Percentiles rank a stretch among this genome's conserved stretches.
These are phyloP conservation scores for Phalacrocorax pelagicus DNA, from an alignment of 2,113 vertebrate genomes.

Conservation along the genomic window DNA sequence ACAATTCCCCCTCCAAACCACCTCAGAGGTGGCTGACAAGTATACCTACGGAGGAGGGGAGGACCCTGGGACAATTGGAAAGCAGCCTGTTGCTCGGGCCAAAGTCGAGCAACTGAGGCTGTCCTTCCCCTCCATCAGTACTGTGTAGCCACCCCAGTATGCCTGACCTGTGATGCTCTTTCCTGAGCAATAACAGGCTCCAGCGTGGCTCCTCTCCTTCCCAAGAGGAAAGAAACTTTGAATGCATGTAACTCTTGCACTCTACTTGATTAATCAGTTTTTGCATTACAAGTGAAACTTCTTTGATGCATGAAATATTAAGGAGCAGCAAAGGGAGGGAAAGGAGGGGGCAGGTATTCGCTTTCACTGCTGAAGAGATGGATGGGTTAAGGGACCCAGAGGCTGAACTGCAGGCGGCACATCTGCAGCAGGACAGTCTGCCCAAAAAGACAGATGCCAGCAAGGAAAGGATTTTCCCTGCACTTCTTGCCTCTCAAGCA, in stretches of 20 bases:
- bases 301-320: conserved; percentile 75
- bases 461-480: neutral
- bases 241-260: conserved; percentile 64
- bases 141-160: conserved; percentile 19
- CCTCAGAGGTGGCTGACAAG: neutral
- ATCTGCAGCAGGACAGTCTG: neutral
- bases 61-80: neutral
- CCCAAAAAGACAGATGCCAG: neutral
- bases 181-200: conserved; percentile 54
- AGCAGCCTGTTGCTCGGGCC: neutral
- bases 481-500: neutral
- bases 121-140: neutral
- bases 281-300: conserved; percentile 73
- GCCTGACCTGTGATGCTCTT: conserved; percentile 46
- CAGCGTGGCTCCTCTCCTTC: conserved; percentile 47
- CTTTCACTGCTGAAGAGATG: neutral
- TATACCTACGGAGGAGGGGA: neutral
- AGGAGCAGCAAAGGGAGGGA: neutral
- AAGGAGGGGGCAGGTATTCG: neutral
- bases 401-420: neutral
- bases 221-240: conserved; percentile 74
- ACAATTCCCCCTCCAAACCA: neutral
- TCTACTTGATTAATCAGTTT: conserved; percentile 78
- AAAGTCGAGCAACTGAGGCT: neutral
- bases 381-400: neutral